Evolutionary conservation across 2,888 invertebrate genomes (phyloP).

Genomic region (Ferdinandea cuprea): DNA sequence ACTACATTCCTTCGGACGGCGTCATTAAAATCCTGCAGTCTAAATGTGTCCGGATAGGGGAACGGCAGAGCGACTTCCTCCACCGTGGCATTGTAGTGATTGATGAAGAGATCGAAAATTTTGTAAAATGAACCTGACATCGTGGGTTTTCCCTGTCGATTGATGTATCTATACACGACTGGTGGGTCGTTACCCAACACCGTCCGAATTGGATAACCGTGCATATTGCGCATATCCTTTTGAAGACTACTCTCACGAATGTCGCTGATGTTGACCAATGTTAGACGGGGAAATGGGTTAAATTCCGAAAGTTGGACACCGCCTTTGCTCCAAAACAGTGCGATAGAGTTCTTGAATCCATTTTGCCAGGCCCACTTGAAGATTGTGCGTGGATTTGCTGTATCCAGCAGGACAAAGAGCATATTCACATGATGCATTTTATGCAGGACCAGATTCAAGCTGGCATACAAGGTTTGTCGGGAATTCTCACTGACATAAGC

Average conservation of each 20-base stretch:
- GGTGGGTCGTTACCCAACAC: not conserved
- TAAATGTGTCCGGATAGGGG: too few species aligned
- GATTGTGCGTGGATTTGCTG: not conserved
- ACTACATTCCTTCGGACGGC: too few species aligned
- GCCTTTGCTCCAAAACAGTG: constrained; percentile 1
- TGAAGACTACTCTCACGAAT: constrained; percentile 12
- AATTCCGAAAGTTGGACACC: not conserved
- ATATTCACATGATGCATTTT: constrained; percentile 27
- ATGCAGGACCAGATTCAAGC: not conserved
- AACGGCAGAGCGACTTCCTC: too few species aligned
- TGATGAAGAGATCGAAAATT: constrained; percentile 23
- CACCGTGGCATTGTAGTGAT: not conserved
- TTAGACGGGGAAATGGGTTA: constrained; percentile 10
- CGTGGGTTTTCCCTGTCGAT: not conserved
- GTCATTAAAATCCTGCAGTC: too few species aligned
- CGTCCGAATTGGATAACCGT: not conserved
- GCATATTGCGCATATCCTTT: constrained; percentile 5
- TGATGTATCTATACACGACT: not conserved
- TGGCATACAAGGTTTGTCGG: not conserved
- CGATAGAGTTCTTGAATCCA: constrained; percentile 23
- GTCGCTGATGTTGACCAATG: not conserved
- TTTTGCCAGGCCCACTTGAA: constrained; percentile 34
- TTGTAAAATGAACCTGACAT: not conserved
- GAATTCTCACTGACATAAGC: not conserved
- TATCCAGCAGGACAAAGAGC: constrained; percentile 10